Conservation (phyloP, 2,113 vertebrate genomes). For the Notiomystis cincta region DNA sequence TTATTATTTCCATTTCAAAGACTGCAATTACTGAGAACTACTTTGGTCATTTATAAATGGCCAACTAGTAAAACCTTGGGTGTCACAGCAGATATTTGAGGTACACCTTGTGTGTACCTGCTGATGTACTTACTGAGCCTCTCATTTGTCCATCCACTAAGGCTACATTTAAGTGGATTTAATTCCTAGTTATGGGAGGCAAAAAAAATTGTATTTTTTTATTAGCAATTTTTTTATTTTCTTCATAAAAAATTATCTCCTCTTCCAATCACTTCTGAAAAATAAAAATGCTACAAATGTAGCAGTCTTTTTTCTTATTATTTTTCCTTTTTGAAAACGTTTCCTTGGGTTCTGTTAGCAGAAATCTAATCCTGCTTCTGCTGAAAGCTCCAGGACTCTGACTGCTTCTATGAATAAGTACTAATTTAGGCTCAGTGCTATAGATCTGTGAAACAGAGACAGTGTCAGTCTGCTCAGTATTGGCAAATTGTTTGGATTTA, state of each 20-base stretch:
- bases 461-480: not conserved
- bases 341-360: not conserved
- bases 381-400: not conserved
- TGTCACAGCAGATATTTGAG: not conserved
- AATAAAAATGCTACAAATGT: not conserved
- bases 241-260: accelerated
- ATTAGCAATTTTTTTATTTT: not conserved
- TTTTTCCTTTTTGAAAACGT: not conserved
- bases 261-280: not conserved
- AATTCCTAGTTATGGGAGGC: not conserved
- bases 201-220: not conserved
- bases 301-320: accelerated
- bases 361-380: not conserved
- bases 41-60: slow-evolving; percentile 41
- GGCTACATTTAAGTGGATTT: not conserved
- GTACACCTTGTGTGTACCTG: not conserved
- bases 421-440: not conserved
- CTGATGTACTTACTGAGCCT: not conserved
- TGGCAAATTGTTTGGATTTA: not conserved
- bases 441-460: not conserved
- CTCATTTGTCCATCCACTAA: not conserved
- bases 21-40: slow-evolving; percentile 5
- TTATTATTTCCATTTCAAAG: slow-evolving; percentile 58
- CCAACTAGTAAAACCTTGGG: not conserved
- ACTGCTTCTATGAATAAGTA: not conserved